Base-by-base conservation (phyloP, 2,797 vertebrate genomes). In the Halcyon leucocephala region DNA sequence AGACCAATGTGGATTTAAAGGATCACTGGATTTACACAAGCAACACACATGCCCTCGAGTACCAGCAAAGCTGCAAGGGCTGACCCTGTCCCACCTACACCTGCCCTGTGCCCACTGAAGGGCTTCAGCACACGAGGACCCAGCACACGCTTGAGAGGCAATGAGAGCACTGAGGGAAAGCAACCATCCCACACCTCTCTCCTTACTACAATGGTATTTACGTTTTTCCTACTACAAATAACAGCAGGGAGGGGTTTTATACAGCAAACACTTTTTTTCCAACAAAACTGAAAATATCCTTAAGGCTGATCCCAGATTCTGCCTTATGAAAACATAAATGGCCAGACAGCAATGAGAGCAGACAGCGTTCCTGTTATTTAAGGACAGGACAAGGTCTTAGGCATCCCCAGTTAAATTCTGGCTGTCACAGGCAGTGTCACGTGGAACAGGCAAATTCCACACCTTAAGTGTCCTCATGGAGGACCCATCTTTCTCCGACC, bases 201-300 rank as follows among this genome's bases (percentile, higher is more conserved):
- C 57, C 24, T 41, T 76, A 28, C 31, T 73, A 10, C 71, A 42
- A 74, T 3, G 14, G 37, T 10, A 49, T 19, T 6, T 20, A 21
- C 28, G 14, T 46, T 92, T 84, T 86, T 80, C 41, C n/a, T 85
- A 42, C 48, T 64, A 90, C 66, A 84, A 49, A 22, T 37, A 83
- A 86, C 8, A 86, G 10, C 28, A 83, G 28, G 24, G 44, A 90
- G 17, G 4, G 17, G 10, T 62, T 66, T 82, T 60, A 29, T 20
- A 51, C 6, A 41, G 60, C 28, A 89, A 78, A 73, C 37, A 16
- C 26, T 61, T 61, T 10, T 10, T 85, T 86, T 82, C 33, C 44
- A 69, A 37, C 19, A 77, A 51, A 73, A 89, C 2, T 51, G 46
- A 84, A 89, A 85, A 87, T 61, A 74, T 31, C 55, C 54, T 67